phyloP scores from a whole-genome alignment of 1,140 invertebrate species.

The Mycetomoellerius zeteki region DNA sequence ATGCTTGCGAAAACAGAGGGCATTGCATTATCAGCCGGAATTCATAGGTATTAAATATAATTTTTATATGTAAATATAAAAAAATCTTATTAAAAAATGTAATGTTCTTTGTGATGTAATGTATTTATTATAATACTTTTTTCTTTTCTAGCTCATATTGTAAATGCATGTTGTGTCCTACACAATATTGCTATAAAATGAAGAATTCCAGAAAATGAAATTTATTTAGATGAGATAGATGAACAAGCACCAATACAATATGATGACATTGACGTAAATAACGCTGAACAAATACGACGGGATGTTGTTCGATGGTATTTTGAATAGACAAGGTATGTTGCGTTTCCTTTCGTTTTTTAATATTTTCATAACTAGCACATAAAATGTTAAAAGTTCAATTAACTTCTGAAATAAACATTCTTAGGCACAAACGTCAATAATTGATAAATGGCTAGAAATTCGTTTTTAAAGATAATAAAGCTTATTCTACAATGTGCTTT shows the following conservation, averaged over 20 bases:
- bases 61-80: background rate
- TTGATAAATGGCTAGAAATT: too few species aligned
- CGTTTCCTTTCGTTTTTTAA: too few species aligned
- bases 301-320: constrained; percentile 26
- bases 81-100: too few species aligned
- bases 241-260: background rate
- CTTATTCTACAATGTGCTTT: too few species aligned
- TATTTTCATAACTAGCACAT: too few species aligned
- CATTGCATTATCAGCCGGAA: constrained; percentile 12
- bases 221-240: background rate
- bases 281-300: background rate
- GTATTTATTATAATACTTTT: background rate
- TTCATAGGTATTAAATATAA: constrained; percentile 10
- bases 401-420: too few species aligned
- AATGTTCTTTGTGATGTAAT: too few species aligned
- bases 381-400: too few species aligned
- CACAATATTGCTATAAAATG: constrained; percentile 14
- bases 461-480: too few species aligned
- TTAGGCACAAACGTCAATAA: too few species aligned
- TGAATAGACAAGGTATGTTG: background rate
- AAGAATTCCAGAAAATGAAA: background rate
- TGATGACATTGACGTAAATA: background rate
- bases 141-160: constrained; percentile 23
- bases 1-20: constrained; percentile 26
- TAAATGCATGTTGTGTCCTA: constrained; percentile 30